Base-by-base conservation (phyloP, 2,888 invertebrate genomes). In the Aphodius sticticus region DNA sequence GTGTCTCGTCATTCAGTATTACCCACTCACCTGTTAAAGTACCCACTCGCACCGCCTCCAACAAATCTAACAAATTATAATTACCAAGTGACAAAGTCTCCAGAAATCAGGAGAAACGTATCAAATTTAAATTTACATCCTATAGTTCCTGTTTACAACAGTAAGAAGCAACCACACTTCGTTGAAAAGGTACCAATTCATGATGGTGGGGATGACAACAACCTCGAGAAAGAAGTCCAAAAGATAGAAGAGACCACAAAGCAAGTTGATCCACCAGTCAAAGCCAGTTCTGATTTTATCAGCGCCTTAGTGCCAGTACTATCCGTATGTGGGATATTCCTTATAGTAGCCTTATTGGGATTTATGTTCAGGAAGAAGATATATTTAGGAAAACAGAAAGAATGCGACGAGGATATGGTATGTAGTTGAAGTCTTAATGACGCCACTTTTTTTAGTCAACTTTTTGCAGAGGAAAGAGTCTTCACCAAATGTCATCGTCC, bases 321-420 rank as follows among this genome's bases (percentile, higher is more conserved):
- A 35, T 93, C 94, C 9, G 92, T 95, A 76, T 93, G 93, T 84
- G 93, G 92, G 4, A 90, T 96, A 76, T 92, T 96, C 80, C 88
- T 94, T 4, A 92, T 94, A 4, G 93, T 74, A 0, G 74, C 37
- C 16, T 9, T 74, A 3, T 74, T 74, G 35, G 93, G 93, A 15
- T 92, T 95, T 84, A 92, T 95, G 79, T 93, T 95, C 83, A 93
- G 95, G 84, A 94, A 92, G 86, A 94, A 93, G 85, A 92, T 95
- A 81, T 94, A 93, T 85, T 87, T 90, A 69, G 91, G 91, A 71
- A 92, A 93, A 86, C 89, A 92, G n/a, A 94, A 93, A 85, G 92
- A 91, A 38, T 91, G 91, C 82, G 95, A 95, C 86, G 94, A 95
- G 84, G 95, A 95, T 86, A 93, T 95, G 93, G 95, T 95, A 85